phyloP scores from a whole-genome alignment of 2,797 vertebrate species.

The Chrysocyon brachyurus region DNA sequence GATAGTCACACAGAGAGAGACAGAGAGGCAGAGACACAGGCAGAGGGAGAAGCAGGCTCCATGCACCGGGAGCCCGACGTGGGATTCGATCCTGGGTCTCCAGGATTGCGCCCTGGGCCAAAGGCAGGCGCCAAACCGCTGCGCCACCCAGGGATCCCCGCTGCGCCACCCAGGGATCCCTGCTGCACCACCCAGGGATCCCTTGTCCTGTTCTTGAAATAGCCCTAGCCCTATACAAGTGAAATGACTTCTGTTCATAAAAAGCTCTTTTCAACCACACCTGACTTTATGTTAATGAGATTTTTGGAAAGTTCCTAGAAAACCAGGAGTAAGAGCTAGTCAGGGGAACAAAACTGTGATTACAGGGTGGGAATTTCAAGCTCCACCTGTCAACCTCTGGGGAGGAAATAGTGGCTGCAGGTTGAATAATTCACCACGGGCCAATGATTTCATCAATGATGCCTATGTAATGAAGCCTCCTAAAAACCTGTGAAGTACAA shows the following conservation, averaged over 20 bases:
- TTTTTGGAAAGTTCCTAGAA: slow-evolving; percentile 23
- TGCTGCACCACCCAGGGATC: no score
- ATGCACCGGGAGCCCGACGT: no score
- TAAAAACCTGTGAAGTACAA: neutral
- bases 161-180: no score
- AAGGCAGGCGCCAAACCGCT: no score
- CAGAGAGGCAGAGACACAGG: no score
- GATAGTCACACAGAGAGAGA: no score
- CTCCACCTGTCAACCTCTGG: neutral
- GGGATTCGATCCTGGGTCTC: no score
- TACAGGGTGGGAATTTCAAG: neutral
- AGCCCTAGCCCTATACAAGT: neutral
- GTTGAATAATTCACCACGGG: neutral
- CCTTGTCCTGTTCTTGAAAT: neutral
- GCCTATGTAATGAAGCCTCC: neutral
- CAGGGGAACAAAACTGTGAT: neutral
- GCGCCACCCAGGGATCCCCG: no score
- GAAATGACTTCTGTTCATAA: neutral
- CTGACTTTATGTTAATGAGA: neutral
- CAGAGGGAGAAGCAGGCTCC: no score
- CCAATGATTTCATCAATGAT: neutral
- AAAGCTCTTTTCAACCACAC: neutral
- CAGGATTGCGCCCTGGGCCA: no score
- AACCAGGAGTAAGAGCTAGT: neutral
- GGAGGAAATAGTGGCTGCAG: neutral